Evolutionary conservation across 2,113 vertebrate species (phyloP), one percentile per base, ranked within the genome.

Genomic region (Dermatemys mawii): DNA sequence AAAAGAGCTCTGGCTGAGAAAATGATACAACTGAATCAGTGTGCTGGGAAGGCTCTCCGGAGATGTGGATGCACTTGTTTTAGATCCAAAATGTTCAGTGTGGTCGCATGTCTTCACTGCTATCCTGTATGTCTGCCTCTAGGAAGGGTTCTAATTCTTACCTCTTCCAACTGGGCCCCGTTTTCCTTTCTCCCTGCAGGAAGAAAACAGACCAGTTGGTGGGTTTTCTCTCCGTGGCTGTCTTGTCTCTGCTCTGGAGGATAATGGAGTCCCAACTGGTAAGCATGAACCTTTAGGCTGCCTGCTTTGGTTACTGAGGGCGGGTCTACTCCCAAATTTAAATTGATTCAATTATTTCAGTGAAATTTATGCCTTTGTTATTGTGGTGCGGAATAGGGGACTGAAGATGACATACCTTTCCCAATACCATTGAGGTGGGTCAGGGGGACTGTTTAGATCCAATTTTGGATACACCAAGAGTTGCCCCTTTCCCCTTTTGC

Each of bases 231-330:
- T 99, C 81, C 98, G 99, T 29, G 98, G 99, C 19, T 99, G 99
- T 90, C 98, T 99, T 76, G 98, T 99, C 83, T 99, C 99, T 67
- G 99, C 99, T 63, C 97, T 99, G 97, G 98, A 99, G 26, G 99
- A 99, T 92, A 99, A 99, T 0, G 99, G 99, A 9, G 97, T 99
- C 96, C 99, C 99, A 78, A 97, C 98, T 94, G 99, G 99, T 99
- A 98, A 98, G 98, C 32, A 90, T 0, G 0, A 91, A 11, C 21
- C n/a, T 90, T 84, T 63, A 12, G 67, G 85, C 12, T 48, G 78
- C 7, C 67, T 67, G n/a, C 70, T 76, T 44, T 11, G 48, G 32
- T 55, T 55, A 35, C 26, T 12, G 73, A 53, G 60, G 60, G 35
- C 60, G n/a, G 60, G 6, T 67, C 22, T 48, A 26, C 1, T 2